Evolutionary conservation across 2,888 invertebrate species (phyloP).

Genomic region (Melitaea athalia): DNA sequence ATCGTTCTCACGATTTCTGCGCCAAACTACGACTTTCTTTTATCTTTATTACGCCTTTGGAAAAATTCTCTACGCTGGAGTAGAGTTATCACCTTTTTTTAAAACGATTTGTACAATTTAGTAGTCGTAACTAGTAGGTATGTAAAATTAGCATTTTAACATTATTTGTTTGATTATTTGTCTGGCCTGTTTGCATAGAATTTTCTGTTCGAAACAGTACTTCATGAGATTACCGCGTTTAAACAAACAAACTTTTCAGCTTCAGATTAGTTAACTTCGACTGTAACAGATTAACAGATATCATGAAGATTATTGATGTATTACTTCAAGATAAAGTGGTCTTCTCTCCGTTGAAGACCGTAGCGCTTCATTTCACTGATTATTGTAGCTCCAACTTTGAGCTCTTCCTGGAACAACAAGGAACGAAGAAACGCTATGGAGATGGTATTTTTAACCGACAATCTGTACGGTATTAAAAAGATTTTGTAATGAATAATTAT

Average conservation of each 20-base stretch:
- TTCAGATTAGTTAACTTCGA: too few species aligned
- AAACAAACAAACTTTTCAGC: too few species aligned
- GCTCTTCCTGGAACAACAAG: constrained; percentile 5
- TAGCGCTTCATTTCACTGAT: constrained; percentile 19
- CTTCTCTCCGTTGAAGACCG: constrained; percentile 6
- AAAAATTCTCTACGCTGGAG: not conserved
- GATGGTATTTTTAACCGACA: not conserved
- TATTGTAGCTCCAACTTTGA: constrained; percentile 20
- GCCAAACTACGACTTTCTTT: not conserved
- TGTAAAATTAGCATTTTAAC: not conserved
- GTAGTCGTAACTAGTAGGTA: not conserved
- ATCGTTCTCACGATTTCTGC: not conserved
- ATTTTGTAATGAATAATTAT: too few species aligned
- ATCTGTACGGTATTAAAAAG: too few species aligned
- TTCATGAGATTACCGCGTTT: too few species aligned
- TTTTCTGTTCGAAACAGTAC: too few species aligned
- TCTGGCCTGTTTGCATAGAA: too few species aligned
- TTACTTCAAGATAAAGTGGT: constrained; percentile 11
- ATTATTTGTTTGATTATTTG: too few species aligned
- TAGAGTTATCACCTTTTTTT: too few species aligned
- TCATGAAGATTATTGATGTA: not conserved
- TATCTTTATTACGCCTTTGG: constrained; percentile 5
- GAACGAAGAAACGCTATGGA: constrained; percentile 6
- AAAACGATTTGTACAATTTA: not conserved
- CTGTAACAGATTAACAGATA: too few species aligned